Evolutionary conservation across 2,888 invertebrate species (phyloP), one percentile per base, ranked within the genome.

Genomic region (Liodrosophila aerea): DNA sequence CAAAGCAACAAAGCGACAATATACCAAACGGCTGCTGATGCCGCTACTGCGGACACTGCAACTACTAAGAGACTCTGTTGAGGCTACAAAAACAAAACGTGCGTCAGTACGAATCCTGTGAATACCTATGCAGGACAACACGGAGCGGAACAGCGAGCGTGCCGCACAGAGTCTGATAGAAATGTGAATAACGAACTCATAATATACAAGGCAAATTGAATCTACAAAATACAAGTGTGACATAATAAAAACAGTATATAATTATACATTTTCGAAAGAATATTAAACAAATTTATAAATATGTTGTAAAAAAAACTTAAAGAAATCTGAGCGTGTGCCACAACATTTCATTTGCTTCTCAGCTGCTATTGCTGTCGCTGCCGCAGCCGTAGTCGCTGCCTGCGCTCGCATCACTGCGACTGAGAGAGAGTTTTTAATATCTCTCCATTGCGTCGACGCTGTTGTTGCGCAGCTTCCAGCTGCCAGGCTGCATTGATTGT

Each of bases 101-200:
- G 64, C 75, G 54, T 88, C 87, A 88, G 87, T 88, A 77, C 59
- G 76, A 60, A 70, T 87, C 81, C 80, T 87, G 87, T 83, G 78
- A 88, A 86, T 87, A 87, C 80, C 73, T 77, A 83, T 78, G 88
- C 82, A 87, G 86, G 78, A 86, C 87, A 85, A 50, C 68, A 64
- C 84, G 86, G 82, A 83, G 77, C 67, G 61, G 62, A 22, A 49
- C 53, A 51, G 57, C 58, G 49, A 16, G 31, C 29, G 15, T 31
- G 29, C 15, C 27, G 43, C 43, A 18, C 30, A 29, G n/a, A n/a
- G n/a, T n/a, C n/a, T n/a, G n/a, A n/a, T n/a, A n/a, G n/a, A n/a
- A 46, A 68, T 59, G 73, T 73, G 64, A 52, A 73, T n/a, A 27
- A 31, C 9, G 13, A 15, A 12, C 1, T 9, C 2, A 22, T 4